Conservation (phyloP, 2,888 invertebrate genomes). For the Conops quadrifasciatus region DNA sequence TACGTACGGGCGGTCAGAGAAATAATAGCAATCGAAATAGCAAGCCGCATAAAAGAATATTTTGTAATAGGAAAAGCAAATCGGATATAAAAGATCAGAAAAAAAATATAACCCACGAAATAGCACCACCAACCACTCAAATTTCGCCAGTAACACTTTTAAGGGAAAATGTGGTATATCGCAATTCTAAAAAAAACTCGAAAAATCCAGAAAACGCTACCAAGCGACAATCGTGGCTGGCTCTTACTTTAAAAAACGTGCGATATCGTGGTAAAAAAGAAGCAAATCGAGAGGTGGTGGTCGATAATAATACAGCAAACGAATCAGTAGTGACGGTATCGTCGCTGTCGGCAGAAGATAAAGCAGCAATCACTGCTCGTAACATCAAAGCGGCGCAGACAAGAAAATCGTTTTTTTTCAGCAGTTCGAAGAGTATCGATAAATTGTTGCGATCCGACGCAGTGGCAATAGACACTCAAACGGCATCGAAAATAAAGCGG, state of each 20-base stretch:
- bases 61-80: background rate
- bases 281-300: background rate
- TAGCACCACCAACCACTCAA: no score
- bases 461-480: background rate
- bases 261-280: constrained; percentile 19
- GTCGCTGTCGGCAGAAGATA: background rate
- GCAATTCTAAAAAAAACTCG: constrained; percentile 42
- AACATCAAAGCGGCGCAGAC: background rate
- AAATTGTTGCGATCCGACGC: constrained; percentile 9
- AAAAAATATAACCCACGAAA: background rate
- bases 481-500: background rate
- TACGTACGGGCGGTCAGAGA: constrained; percentile 35
- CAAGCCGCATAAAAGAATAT: constrained; percentile 17
- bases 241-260: constrained; percentile 32
- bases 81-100: constrained; percentile 7
- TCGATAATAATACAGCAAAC: background rate
- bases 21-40: constrained; percentile 37
- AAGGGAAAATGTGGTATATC: constrained; percentile 48
- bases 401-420: constrained; percentile 29
- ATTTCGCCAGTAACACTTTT: constrained; percentile 41
- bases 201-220: constrained; percentile 37
- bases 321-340: no score
- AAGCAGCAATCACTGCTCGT: background rate
- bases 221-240: constrained; percentile 54
- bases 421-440: constrained; percentile 24